phyloP scores from a whole-genome alignment of 2,113 vertebrate genomes.

The Machaerirhynchus nigripectus region DNA sequence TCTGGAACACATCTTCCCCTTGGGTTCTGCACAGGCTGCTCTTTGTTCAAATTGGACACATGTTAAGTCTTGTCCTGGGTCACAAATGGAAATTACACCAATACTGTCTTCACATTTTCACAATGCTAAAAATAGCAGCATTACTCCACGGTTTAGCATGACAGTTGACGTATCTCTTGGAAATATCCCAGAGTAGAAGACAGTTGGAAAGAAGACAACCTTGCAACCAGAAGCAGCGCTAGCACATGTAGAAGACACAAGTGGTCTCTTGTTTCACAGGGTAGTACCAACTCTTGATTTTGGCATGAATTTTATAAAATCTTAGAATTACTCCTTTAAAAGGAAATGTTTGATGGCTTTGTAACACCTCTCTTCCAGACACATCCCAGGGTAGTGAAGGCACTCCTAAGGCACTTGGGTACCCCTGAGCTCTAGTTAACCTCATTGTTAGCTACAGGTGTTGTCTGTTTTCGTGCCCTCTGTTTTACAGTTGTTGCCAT shows the following conservation, averaged over 20 bases:
- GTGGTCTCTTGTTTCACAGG: background rate
- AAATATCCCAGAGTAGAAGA: background rate
- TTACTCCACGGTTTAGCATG: background rate
- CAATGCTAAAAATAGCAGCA: background rate
- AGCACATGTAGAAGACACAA: background rate
- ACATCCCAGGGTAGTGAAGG: background rate
- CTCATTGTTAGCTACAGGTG: background rate
- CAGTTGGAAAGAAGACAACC: background rate
- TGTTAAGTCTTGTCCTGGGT: background rate
- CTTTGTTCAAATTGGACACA: background rate
- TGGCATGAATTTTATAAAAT: background rate
- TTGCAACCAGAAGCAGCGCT: background rate
- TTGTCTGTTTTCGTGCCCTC: background rate
- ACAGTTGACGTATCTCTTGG: background rate
- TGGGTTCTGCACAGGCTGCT: background rate
- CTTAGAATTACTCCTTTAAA: background rate
- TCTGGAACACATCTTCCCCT: background rate
- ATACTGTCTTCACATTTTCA: background rate
- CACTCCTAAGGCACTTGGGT: background rate
- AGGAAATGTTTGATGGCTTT: background rate
- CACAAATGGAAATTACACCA: background rate
- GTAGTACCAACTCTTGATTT: background rate
- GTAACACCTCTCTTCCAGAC: background rate
- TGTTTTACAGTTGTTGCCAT: background rate
- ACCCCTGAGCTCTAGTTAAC: background rate